Evolutionary conservation across 2,888 invertebrate genomes (phyloP), one percentile per base, ranked within the genome.

Genomic region (Cremastinae sp.): DNA sequence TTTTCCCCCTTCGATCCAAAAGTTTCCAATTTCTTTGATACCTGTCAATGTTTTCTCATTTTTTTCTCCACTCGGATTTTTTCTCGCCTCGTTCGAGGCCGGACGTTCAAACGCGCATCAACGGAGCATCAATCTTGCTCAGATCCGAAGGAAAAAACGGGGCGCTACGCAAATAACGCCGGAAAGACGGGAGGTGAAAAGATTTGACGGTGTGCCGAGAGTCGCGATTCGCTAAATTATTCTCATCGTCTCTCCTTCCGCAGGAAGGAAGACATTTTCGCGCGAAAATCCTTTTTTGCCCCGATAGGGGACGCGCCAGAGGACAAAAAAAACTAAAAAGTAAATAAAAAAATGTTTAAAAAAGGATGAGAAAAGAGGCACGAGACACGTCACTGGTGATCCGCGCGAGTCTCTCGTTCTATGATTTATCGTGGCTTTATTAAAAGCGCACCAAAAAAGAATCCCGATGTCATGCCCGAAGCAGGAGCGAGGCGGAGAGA

Each of bases 401-500:
- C 51, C 68, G 68, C 72, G 36, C 72, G 68, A 49, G 62, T 64
- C 61, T 66, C 70, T 61, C 68, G 58, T 73, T 65, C 10, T 49
- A 75, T 75, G 75, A 75, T 75, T 75, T 75, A 75, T 72, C 68
- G 75, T 72, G 38, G 62, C 72, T 70, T 75, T 75, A 75, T 75
- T 72, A 75, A 72, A 75, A 75, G 68, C 75, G 66, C 47, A 61
- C 41, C 49, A 47, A 49, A 18, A 20, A n/a, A 45, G 12, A 45
- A 45, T 20, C 45, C 18, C 66, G 71, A 72, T 72, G 28, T 28
- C 28, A 68, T 71, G 58, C 68, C 59, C 45, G 58, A 62, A 43
- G 45, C 59, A 41, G 66, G 54, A 41, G 51, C 51, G 22, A 66
- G 28, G 36, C n/a, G n/a, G n/a, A n/a, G n/a, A n/a, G n/a, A n/a